These are phyloP conservation scores for Ferrisia virgata DNA, from an alignment of 2,888 invertebrate species.

Conservation along the genomic window DNA sequence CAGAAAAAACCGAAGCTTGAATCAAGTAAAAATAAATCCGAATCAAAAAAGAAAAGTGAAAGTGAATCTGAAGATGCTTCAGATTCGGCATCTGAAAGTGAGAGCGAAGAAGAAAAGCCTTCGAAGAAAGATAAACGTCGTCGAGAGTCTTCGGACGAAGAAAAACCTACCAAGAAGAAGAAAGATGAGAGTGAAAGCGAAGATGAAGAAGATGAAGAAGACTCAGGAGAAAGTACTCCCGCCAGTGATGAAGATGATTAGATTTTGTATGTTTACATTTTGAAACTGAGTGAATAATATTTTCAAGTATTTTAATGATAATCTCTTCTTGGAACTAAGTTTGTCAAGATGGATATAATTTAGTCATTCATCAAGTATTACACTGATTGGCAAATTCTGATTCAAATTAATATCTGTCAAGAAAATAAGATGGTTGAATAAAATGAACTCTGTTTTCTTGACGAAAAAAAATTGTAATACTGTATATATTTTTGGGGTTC, in stretches of 20 bases:
- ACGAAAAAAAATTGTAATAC: no score
- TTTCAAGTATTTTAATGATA: no score
- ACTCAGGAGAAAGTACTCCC: conserved; percentile 47
- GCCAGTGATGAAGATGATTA: not conserved
- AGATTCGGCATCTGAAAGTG: not conserved
- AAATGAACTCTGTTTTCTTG: no score
- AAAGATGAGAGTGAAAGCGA: conserved; percentile 49
- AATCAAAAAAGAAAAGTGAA: conserved; percentile 26
- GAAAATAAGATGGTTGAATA: no score
- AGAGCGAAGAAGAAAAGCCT: conserved; percentile 36
- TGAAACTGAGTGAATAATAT: no score
- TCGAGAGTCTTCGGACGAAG: conserved; percentile 44
- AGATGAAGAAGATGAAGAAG: conserved; percentile 55
- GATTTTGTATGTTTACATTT: not conserved
- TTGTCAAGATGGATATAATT: no score
- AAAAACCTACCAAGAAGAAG: conserved; percentile 53
- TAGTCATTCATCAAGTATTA: no score
- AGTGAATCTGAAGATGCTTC: not conserved
- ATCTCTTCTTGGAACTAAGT: no score
- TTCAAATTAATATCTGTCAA: no score
- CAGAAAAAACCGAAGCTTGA: conserved; percentile 40
- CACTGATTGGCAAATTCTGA: no score
- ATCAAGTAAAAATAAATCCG: not conserved
- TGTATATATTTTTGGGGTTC: no score
- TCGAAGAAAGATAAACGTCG: conserved; percentile 37